These are phyloP conservation scores for Chouioia cunea DNA, from an alignment of 2,888 invertebrate genomes.

Conservation along the genomic window DNA sequence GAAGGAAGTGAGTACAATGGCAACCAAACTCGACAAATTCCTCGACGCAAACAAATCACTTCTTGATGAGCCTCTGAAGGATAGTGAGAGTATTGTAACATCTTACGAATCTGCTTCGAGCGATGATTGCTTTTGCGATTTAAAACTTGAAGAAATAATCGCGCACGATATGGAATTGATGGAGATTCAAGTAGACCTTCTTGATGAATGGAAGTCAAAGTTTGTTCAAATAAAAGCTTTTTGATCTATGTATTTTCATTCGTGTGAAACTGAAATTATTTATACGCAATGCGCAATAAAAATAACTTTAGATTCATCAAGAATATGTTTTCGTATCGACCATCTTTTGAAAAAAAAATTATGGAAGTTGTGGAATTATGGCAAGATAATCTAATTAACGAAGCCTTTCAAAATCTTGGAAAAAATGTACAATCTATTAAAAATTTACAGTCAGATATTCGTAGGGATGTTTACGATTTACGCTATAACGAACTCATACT, in stretches of 20 bases:
- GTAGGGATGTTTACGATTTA: constrained; percentile 37
- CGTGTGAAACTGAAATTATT: background rate
- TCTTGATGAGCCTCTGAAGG: background rate
- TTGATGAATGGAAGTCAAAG: constrained; percentile 37
- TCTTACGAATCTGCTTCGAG: constrained; percentile 1
- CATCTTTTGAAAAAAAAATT: constrained; percentile 40
- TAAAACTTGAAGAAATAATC: constrained; percentile 32
- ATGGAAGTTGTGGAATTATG: constrained; percentile 39
- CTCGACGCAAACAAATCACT: constrained; percentile 28
- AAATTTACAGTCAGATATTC: constrained; percentile 42
- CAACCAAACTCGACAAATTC: constrained; percentile 45
- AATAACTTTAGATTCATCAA: constrained; percentile 39
- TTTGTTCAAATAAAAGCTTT: constrained; percentile 7
- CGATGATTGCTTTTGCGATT: constrained; percentile 17
- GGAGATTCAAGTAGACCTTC: constrained; percentile 25
- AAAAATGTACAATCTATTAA: constrained; percentile 38
- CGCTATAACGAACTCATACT: constrained; percentile 47
- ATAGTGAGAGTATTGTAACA: background rate
- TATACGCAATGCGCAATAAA: background rate
- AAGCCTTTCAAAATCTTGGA: constrained; percentile 34
- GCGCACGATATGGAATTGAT: constrained; percentile 22
- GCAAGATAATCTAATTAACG: constrained; percentile 38
- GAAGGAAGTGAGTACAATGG: constrained; percentile 37
- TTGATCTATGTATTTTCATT: background rate
- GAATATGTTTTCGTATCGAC: constrained; percentile 40